Conservation (phyloP, 2,113 vertebrate species). For the Anguilla rostrata region DNA sequence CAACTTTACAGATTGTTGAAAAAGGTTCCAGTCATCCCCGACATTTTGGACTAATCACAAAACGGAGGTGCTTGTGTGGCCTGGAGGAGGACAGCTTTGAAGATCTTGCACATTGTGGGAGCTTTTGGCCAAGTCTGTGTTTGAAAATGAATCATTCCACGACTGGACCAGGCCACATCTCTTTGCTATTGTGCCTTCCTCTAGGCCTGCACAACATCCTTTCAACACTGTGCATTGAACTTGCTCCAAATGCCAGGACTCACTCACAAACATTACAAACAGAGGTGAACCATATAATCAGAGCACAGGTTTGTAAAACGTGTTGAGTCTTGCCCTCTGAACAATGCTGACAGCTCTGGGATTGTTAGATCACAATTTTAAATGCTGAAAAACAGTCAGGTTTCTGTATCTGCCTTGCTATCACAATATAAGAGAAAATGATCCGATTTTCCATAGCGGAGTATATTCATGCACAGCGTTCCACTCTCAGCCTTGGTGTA, state of each 20-base stretch:
- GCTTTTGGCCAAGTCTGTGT: neutral
- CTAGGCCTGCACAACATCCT: conserved; percentile 15
- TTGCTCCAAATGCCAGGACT: conserved; percentile 29
- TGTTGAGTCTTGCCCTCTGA: conserved; percentile 44
- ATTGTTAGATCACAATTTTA: conserved; percentile 34
- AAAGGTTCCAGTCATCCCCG: neutral
- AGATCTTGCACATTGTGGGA: neutral
- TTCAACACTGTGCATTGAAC: conserved; percentile 38
- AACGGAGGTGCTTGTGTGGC: neutral
- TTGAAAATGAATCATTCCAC: conserved; percentile 17
- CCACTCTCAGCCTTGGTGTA: neutral
- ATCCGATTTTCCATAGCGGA: neutral
- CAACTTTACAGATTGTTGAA: neutral
- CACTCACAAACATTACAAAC: conserved; percentile 29
- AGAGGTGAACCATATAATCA: conserved; percentile 41
- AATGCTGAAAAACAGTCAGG: conserved; percentile 21
- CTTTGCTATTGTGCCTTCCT: conserved; percentile 15
- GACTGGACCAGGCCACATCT: conserved; percentile 11
- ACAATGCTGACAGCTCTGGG: conserved; percentile 39
- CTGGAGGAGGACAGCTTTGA: neutral
- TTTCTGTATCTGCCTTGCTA: neutral
- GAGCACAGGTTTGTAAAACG: conserved; percentile 33
- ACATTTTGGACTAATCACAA: neutral
- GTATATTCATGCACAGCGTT: neutral
- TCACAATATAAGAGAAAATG: conserved; percentile 1